Evolutionary conservation across 2,888 invertebrate species (phyloP).

Genomic region (Diarsia brunnea): DNA sequence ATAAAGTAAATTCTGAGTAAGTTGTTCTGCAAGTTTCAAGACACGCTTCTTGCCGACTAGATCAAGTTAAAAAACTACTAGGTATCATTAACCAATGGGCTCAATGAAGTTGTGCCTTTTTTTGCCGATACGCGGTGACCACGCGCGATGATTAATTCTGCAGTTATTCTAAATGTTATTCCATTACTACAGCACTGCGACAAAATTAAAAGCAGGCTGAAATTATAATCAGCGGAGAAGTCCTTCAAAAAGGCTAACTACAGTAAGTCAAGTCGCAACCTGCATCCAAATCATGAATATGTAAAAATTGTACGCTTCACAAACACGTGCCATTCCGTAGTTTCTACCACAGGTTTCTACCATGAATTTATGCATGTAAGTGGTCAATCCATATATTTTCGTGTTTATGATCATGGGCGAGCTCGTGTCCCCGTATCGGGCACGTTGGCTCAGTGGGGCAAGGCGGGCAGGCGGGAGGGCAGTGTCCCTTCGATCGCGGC

Average conservation of each 20-base stretch:
- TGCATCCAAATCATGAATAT: slow-evolving; percentile 40
- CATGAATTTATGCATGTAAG: slow-evolving; percentile 41
- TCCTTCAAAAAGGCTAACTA: slow-evolving; percentile 3
- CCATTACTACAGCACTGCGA: neutral
- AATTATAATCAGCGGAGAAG: slow-evolving; percentile 1
- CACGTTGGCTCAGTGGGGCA: slow-evolving; percentile 42
- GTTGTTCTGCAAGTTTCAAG: neutral
- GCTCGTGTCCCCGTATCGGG: slow-evolving; percentile 32
- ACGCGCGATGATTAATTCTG: neutral
- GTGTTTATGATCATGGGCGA: slow-evolving; percentile 41
- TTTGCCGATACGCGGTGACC: neutral
- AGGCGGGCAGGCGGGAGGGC: slow-evolving; percentile 40
- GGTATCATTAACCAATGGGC: too few species aligned
- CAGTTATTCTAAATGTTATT: too few species aligned
- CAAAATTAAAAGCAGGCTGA: neutral
- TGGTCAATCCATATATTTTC: slow-evolving; percentile 53
- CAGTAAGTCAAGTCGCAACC: slow-evolving; percentile 1
- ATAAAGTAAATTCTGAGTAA: neutral
- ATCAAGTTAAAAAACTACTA: neutral
- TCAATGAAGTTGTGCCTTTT: neutral
- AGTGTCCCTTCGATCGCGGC: slow-evolving; percentile 63
- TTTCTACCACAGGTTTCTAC: slow-evolving; percentile 33
- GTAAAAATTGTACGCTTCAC: slow-evolving; percentile 24
- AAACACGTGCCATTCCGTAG: slow-evolving; percentile 32
- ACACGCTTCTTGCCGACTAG: neutral